phyloP scores from a whole-genome alignment of 1,140 invertebrate genomes.

The Hormaphis cornu region DNA sequence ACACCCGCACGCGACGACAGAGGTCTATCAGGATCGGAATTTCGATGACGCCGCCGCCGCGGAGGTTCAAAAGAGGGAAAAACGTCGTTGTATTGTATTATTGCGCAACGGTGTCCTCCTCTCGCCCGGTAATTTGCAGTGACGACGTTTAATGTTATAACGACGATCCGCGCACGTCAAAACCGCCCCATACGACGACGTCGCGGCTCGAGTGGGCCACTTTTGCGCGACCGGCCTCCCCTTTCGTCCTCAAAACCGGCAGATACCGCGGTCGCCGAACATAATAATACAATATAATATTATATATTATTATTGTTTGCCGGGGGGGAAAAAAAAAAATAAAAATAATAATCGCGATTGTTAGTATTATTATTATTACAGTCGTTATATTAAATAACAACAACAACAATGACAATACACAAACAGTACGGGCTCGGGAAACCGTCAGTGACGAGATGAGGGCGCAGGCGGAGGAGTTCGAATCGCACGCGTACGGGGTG shows the following conservation, averaged over 20 bases:
- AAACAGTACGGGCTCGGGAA: conserved; percentile 7
- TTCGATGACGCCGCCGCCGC: not conserved
- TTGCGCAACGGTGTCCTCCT: not conserved
- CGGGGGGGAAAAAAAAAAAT: no score
- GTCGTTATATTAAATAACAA: conserved; percentile 25
- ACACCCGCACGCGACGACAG: not conserved
- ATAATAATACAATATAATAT: not conserved
- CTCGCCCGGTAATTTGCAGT: conserved; percentile 9
- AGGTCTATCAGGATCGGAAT: conserved; percentile 20
- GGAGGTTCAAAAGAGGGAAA: conserved; percentile 4
- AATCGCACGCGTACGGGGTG: no score
- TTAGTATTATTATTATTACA: not conserved
- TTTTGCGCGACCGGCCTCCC: not conserved
- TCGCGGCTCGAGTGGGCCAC: not conserved
- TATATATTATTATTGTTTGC: not conserved
- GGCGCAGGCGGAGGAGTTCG: no score
- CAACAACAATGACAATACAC: not conserved
- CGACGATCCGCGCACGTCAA: not conserved
- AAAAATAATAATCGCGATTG: no score
- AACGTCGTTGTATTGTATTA: not conserved
- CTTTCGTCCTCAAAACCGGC: not conserved
- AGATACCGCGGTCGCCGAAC: no score
- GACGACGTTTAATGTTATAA: not conserved
- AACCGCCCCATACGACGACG: not conserved
- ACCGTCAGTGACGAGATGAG: not conserved